Evolutionary conservation across 1,140 invertebrate genomes (phyloP), one percentile per base, ranked within the genome.

Genomic region (Cydia splendana): DNA sequence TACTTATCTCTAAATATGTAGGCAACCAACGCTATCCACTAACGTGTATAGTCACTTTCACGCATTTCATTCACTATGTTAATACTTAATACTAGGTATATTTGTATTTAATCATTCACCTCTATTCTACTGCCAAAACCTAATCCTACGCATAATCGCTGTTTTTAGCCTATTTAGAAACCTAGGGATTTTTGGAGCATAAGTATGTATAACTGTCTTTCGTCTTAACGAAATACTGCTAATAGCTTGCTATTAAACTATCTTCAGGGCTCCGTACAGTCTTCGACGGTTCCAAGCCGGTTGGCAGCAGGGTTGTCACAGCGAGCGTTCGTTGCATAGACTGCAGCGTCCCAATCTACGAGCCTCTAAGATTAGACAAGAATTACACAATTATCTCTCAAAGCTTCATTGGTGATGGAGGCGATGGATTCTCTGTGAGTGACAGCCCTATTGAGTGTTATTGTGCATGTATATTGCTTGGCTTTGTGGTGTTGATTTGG

Each of bases 281-380:
- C 45, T 94, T 91, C 51, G 89, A 95, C 81, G 85, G 93, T n/a
- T 88, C 90, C 2, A 86, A 92, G 71, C 94, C 95, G 0, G 75
- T 91, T 2, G 94, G 95, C 51, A 84, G 93, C 4, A 87, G 96
- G 30, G 95, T 97, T 2, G 81, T 94, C 15, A 91, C 93, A 7
- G 85, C 95, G 0, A 85, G 93, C 65, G 93, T 95, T 0, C 94
- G 95, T n/a, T 97, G 97, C 84, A 93, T 94, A 24, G 90, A 94
- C 13, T 97, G 96, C 82, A 88, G 94, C 4, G 88, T 96, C 9
- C 96, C 97, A 1, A 84, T 79, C 30, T 97, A 95, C 80, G 94
- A 95, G 77, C 84, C 94, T 0, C 78, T 96, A 20, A 83, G 93
- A 13, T 48, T 85, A 2, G 87, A 94, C 5, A 87, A 94, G 81